Evolutionary conservation across 92 coral and sea anemone genomes (phyloP), one percentile per base, ranked within the genome.

Genomic region (Ricordea florida): DNA sequence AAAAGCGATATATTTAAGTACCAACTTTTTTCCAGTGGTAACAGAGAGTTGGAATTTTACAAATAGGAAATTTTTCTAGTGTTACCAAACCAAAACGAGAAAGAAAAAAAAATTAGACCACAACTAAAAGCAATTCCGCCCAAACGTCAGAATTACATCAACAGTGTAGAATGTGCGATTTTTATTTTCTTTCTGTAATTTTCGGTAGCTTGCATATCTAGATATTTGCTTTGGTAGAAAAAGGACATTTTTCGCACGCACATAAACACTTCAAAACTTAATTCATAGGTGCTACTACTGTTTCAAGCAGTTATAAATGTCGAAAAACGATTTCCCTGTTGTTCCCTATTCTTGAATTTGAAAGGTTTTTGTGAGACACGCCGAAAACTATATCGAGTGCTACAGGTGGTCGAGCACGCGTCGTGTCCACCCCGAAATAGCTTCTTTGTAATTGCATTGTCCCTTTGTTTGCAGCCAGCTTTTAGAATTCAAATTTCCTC

Each of bases 361-460:
- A n/a, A n/a, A n/a, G n/a, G 47, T 40, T 15, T 65, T 47, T 66
- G 58, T 31, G 74, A 33, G 60, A 67, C 45, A 29, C 46, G 53
- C 45, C 21, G 53, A 40, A 29, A 55, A 31, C 30, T 17, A 29
- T 53, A 52, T 55, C 65, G 38, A 52, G 56, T 55, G 77, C 90
- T 79, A 85, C 90, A 85, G 90, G 90, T 85, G 90, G 86, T 29
- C 55, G 34, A 81, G 74, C 90, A 85, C 90, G 84, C 83, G 90
- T 86, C 82, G 74, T 30, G 53, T 21, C n/a, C 69, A 14, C 49
- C 49, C 34, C 61, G 44, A 85, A 70, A 79, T 71, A 55, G 34
- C 55, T 63, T 25, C 65, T 32, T 63, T 62, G 55, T 35, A 59
- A 42, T 16, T 42, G 72, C 43, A 85, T 79, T 85, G 90, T 85